These are phyloP conservation scores for Hydrozoanthus gracilis DNA, from an alignment of 92 coral and sea anemone genomes.

Conservation along the genomic window DNA sequence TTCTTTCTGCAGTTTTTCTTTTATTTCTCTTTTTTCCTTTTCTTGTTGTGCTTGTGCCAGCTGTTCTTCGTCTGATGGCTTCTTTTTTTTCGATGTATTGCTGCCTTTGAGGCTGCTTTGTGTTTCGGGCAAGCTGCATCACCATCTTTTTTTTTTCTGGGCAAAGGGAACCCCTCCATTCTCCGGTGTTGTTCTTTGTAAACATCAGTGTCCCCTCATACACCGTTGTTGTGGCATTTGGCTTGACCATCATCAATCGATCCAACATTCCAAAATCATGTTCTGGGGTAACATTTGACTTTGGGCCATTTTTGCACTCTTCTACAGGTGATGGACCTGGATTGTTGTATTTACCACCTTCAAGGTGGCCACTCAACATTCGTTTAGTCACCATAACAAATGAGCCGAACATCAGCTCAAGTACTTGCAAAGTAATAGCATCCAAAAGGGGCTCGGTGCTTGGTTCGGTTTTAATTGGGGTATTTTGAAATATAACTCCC, in stretches of 20 bases:
- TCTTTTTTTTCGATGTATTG: constrained; percentile 9
- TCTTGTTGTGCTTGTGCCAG: constrained; percentile 35
- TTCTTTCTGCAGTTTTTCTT: constrained; percentile 15
- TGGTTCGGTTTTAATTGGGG: not conserved
- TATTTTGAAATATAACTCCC: constrained; percentile 9
- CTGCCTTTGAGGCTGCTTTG: constrained; percentile 20
- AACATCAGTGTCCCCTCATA: constrained; percentile 27
- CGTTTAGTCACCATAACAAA: constrained; percentile 11
- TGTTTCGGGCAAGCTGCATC: constrained; percentile 31
- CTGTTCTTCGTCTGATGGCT: constrained; percentile 32
- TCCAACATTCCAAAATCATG: constrained; percentile 46
- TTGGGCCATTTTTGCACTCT: constrained; percentile 1
- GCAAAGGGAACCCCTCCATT: constrained; percentile 36
- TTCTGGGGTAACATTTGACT: constrained; percentile 22
- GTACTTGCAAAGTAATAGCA: constrained; percentile 5
- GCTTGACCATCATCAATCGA: constrained; percentile 27
- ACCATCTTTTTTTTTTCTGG: constrained; percentile 22
- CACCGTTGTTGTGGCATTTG: constrained; percentile 53
- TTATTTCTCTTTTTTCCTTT: constrained; percentile 38
- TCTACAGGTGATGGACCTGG: not conserved
- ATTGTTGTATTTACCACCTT: constrained; percentile 15
- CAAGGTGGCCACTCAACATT: constrained; percentile 28
- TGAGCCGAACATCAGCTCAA: constrained; percentile 15
- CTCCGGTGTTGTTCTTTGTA: constrained; percentile 44
- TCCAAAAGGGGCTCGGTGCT: constrained; percentile 23